A percentile compares a stretch with the other conserved stretches of the same genome.
Evolutionary conservation across 1,140 invertebrate genomes (phyloP).

Genomic region (Harpegnathos saltator): DNA sequence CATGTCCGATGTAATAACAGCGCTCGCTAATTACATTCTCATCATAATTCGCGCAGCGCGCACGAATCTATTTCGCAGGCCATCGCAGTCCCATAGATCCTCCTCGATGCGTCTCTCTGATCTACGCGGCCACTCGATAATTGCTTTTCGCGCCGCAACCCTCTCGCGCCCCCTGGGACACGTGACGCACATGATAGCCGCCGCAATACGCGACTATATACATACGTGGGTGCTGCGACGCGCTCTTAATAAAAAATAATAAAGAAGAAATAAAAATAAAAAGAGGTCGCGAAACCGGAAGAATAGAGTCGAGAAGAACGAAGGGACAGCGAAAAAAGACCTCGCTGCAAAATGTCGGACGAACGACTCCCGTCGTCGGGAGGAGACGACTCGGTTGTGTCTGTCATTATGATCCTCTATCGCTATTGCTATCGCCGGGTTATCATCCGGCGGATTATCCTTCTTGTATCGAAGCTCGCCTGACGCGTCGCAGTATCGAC

Average conservation of each 20-base stretch:
- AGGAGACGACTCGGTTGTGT: background rate
- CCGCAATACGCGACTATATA: too few relatives aligned
- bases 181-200: too few relatives aligned
- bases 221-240: too few relatives aligned
- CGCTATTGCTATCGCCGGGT: conserved; percentile 19
- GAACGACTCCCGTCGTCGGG: background rate
- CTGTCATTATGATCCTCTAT: background rate
- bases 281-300: too few relatives aligned
- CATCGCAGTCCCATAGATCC: background rate
- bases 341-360: conserved; percentile 42
- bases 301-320: background rate
- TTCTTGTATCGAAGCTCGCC: background rate
- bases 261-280: too few relatives aligned
- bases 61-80: conserved; percentile 9
- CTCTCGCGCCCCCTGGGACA: too few relatives aligned
- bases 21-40: conserved; percentile 49
- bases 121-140: background rate
- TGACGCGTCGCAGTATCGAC: conserved; percentile 40
- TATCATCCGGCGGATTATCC: conserved; percentile 39
- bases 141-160: conserved; percentile 6
- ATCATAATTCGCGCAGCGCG: conserved; percentile 36
- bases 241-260: too few relatives aligned
- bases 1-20: conserved; percentile 38
- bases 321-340: background rate
- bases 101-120: too few relatives aligned